Conservation (phyloP, 2,888 invertebrate genomes). For the Tinea pellionella region DNA sequence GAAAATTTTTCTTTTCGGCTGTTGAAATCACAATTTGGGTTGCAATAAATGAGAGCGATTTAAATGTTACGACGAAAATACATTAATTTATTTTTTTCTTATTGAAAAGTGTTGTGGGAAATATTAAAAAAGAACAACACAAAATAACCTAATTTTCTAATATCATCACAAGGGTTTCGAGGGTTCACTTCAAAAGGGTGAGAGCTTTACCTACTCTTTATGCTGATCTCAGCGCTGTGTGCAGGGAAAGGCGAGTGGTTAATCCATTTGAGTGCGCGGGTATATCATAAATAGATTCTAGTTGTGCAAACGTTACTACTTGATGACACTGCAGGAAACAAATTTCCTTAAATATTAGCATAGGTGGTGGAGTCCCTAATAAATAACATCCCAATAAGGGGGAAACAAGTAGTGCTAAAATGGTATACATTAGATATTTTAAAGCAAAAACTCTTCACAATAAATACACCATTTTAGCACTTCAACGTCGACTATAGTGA, state of each 20-base stretch:
- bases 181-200: neutral
- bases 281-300: neutral
- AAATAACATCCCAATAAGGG: neutral
- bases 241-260: constrained; percentile 26
- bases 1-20: neutral
- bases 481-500: neutral
- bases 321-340: constrained; percentile 3
- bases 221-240: constrained; percentile 26
- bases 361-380: neutral
- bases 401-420: no score
- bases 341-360: constrained; percentile 3
- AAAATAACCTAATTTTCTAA: neutral
- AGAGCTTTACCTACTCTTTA: constrained; percentile 18
- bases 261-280: constrained; percentile 30
- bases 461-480: neutral
- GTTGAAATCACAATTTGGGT: neutral
- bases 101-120: no score
- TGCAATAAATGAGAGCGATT: neutral
- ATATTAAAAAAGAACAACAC: constrained; percentile 1
- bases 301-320: neutral
- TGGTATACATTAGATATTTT: no score
- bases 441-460: no score
- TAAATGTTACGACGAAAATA: neutral
- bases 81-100: neutral
- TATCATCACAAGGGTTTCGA: neutral